These are phyloP conservation scores for Anoncus sp. DNA, from an alignment of 2,888 invertebrate species.

Conservation along the genomic window DNA sequence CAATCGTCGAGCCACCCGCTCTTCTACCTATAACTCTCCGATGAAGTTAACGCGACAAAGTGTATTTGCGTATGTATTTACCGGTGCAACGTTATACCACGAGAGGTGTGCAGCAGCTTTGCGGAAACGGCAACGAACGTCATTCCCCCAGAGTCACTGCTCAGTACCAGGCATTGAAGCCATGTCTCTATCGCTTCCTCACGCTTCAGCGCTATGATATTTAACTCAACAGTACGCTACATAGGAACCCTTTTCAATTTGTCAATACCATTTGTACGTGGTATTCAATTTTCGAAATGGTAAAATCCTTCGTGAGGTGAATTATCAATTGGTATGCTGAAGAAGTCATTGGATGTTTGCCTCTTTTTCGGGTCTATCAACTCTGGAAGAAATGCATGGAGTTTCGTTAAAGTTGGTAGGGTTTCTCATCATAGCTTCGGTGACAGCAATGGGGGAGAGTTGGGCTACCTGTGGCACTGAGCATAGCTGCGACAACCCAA, in stretches of 20 bases:
- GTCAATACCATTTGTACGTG: not conserved
- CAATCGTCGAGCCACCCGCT: conserved; percentile 54
- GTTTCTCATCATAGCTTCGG: too few relatives aligned
- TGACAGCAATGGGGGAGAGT: too few relatives aligned
- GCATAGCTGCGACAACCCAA: too few relatives aligned
- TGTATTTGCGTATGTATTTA: conserved; percentile 62
- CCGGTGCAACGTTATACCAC: conserved; percentile 31
- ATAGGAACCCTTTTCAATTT: not conserved
- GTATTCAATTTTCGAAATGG: not conserved
- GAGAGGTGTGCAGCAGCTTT: conserved; percentile 19
- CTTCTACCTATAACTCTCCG: conserved; percentile 50
- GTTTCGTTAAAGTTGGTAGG: not conserved
- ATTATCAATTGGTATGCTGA: not conserved
- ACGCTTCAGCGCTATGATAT: not conserved
- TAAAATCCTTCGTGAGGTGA: too few relatives aligned
- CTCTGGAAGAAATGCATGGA: not conserved
- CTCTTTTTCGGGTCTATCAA: not conserved
- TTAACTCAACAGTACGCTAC: not conserved
- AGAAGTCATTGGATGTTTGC: not conserved
- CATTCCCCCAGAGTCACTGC: conserved; percentile 43
- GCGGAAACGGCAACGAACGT: conserved; percentile 42
- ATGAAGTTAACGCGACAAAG: conserved; percentile 56
- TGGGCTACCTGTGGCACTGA: too few relatives aligned
- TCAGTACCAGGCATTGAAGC: conserved; percentile 43
- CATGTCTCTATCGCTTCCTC: conserved; percentile 2